Conservation (phyloP, 2,797 vertebrate species). For the Yasuhikotakia modesta region DNA sequence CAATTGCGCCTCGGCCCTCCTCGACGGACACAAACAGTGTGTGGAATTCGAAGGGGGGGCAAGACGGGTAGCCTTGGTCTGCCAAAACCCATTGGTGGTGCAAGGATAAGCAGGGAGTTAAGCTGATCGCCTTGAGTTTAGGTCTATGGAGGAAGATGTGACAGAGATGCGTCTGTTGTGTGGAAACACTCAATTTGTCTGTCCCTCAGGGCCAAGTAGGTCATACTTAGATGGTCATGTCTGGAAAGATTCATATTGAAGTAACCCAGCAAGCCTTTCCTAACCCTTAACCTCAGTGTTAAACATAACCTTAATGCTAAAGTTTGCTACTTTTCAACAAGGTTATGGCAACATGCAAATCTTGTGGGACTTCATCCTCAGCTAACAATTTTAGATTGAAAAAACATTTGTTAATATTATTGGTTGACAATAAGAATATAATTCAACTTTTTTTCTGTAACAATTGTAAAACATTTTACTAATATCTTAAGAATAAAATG, state of each 20-base stretch:
- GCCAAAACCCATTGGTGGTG: conserved; percentile 47
- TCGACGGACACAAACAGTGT: conserved; percentile 53
- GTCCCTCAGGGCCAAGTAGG: neutral
- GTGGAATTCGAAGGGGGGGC: conserved; percentile 48
- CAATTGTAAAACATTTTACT: too few species aligned
- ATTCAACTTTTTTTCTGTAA: too few species aligned
- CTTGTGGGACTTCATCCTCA: neutral
- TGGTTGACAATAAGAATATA: too few species aligned
- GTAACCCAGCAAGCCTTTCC: neutral
- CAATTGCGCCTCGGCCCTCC: conserved; percentile 46
- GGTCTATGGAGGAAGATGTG: conserved; percentile 47
- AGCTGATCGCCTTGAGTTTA: conserved; percentile 50
- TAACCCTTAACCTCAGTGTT: neutral
- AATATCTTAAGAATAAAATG: too few species aligned
- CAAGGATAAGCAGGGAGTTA: conserved; percentile 50
- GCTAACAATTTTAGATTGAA: too few species aligned
- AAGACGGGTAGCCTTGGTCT: conserved; percentile 58
- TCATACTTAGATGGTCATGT: conserved; percentile 8
- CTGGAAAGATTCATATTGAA: neutral
- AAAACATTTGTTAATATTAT: too few species aligned
- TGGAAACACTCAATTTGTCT: conserved; percentile 60
- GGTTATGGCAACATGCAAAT: neutral
- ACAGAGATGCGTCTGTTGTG: conserved; percentile 49
- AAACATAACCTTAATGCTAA: neutral
- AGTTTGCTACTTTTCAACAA: neutral